Base-by-base conservation (phyloP, 2,797 vertebrate species). In the Eurystomus glaucurus region DNA sequence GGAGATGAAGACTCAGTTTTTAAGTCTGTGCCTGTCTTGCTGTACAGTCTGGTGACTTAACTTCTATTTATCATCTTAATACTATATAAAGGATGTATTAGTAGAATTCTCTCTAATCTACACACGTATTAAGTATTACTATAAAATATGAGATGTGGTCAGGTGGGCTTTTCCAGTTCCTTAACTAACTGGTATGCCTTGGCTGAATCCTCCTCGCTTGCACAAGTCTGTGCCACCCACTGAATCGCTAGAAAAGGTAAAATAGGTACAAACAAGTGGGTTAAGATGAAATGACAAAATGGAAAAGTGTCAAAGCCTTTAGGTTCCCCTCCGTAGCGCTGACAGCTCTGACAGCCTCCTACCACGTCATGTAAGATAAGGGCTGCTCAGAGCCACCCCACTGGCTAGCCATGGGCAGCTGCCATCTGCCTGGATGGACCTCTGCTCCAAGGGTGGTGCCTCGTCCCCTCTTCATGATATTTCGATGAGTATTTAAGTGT, bases 381-480 rank as follows among this genome's bases (percentile, higher is more conserved):
- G 55, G 31, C 45, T 69, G 23, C 33, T 54, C 3, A 2, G 41
- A 80, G 50, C 31, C 39, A 46, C 23, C 48, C 20, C 74, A 11
- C 45, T 14, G 37, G 33, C 9, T 9, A 26, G 35, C 39, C 0
- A 0, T 21, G n/a, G 50, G n/a, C 7, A 1, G 28, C 3, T 60
- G 60, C 29, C 60, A 18, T 11, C 66, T 43, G 45, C 70, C 51
- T 11, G 39, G 13, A 19, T 2, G 10, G 20, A 51, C 37, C 37
- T 52, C n/a, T 62, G 61, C 48, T 62, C 41, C 39, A 16, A 46
- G 19, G 31, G 29, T 31, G 31, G 35, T 55, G 52, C 54, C 39
- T 71, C 60, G 61, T 82, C 37, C 29, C 16, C 18, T 43, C 64
- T n/a, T 39, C 15, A 9, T 8, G 29, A 1, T 29, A 15, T 28